Conservation (phyloP, 92 coral and sea anemone species). For the Hydrozoanthus gracilis region DNA sequence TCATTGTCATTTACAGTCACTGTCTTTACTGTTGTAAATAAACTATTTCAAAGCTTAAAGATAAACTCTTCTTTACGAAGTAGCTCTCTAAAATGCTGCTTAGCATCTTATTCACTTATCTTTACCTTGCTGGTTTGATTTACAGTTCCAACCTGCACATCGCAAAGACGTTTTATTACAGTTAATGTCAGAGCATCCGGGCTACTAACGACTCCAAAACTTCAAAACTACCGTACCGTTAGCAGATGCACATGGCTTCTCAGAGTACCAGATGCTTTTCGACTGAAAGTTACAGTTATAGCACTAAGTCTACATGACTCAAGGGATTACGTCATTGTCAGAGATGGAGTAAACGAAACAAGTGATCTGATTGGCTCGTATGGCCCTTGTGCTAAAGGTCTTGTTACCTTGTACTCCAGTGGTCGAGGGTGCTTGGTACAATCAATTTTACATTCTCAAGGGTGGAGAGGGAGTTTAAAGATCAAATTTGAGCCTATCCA, state of each 20-base stretch:
- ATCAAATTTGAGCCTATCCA: constrained; percentile 9
- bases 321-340: constrained; percentile 28
- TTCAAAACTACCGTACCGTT: neutral
- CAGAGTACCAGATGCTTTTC: constrained; percentile 7
- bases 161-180: neutral
- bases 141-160: constrained; percentile 37
- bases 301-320: constrained; percentile 7
- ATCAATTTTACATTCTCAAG: constrained; percentile 17
- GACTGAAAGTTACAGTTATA: constrained; percentile 18
- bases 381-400: constrained; percentile 41
- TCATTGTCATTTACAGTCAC: too few relatives aligned
- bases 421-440: constrained; percentile 26
- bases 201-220: constrained; percentile 15
- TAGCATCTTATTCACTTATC: neutral
- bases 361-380: constrained; percentile 38
- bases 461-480: constrained; percentile 27
- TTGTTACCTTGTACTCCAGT: constrained; percentile 19
- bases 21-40: too few relatives aligned
- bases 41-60: neutral
- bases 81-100: neutral
- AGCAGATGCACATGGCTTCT: constrained; percentile 30
- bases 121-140: neutral
- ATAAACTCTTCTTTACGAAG: neutral
- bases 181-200: constrained; percentile 17
- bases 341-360: constrained; percentile 38